Conservation (phyloP, 1,140 invertebrate species). For the Pentalonia nigronervosa region DNA sequence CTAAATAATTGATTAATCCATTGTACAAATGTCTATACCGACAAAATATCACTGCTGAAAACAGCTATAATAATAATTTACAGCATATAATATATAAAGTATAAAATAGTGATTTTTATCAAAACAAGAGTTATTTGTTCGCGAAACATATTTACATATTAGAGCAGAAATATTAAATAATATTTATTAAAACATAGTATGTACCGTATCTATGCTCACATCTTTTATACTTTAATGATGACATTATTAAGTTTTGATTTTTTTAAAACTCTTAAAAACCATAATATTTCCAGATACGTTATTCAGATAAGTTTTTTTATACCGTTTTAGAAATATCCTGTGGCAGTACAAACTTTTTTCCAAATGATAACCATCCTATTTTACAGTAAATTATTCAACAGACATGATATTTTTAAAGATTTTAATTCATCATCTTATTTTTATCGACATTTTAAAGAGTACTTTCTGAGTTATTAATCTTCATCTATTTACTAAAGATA, state of each 20-base stretch:
- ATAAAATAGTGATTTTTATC: neutral
- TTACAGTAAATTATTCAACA: too few species aligned
- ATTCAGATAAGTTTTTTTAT: too few species aligned
- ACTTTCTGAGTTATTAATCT: neutral
- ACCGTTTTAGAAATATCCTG: neutral
- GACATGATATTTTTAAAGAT: neutral
- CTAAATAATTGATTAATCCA: neutral
- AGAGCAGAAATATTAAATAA: neutral
- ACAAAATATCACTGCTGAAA: neutral
- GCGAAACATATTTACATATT: neutral
- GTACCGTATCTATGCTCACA: neutral
- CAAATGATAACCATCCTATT: neutral
- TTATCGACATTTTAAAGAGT: neutral
- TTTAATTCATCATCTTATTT: neutral
- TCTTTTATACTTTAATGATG: neutral
- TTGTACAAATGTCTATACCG: neutral
- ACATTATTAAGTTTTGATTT: neutral
- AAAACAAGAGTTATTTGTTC: neutral
- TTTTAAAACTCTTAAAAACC: neutral
- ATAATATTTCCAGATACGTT: too few species aligned
- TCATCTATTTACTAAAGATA: neutral
- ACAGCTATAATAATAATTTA: neutral
- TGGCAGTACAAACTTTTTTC: neutral
- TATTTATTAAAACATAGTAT: neutral
- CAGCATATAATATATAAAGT: neutral